Evolutionary conservation across 92 coral and sea anemone genomes (phyloP), one percentile per base, ranked within the genome.

Genomic region (Epizoanthus illoricatus): DNA sequence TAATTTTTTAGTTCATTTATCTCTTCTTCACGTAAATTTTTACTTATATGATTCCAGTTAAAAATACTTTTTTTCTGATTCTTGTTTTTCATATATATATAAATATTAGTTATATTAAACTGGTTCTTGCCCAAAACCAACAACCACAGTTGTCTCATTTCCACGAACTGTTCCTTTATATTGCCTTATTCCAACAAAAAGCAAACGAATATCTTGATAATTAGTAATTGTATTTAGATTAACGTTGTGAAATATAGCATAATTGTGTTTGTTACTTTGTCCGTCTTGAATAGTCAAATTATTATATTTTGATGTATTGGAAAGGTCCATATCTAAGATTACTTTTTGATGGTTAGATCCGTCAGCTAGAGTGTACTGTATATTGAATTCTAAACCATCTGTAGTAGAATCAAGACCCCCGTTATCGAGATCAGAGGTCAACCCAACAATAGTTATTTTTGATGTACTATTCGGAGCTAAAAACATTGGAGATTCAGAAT

Each of bases 1-100:
- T 55, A 41, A 24, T 79, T 79, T 64, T 16, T 64, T 16, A 80
- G 62, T 80, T 64, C 84, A 6, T 15, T 65, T 4, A 45, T 40
- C 9, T 80, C 0, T 2, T 59, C 66, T 0, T 42, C 47, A 2
- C 2, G 1, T 42, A 42, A 42, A 1, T 42, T 42, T 0, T 4
- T 2, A 0, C 2, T 1, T 2, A 42, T 42, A 42, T 42, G 47
- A 42, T 42, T 42, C 47, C 47, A 42, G 7, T 42, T 42, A 20
- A 65, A n/a, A 19, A 65, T 20, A 9, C 10, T 65, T 3, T 40
- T 42, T 40, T 3, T 40, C 0, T 1, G 21, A 1, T 72, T n/a
- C 19, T 0, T 19, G 33, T 72, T n/a, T 49, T 0, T 19, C 20
- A 72, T 49, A 72, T 72, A 72, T 49, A 0, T 39, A 15, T 42